Evolutionary conservation across 2,113 vertebrate genomes (phyloP).

Genomic region (Xenopus laevis): DNA sequence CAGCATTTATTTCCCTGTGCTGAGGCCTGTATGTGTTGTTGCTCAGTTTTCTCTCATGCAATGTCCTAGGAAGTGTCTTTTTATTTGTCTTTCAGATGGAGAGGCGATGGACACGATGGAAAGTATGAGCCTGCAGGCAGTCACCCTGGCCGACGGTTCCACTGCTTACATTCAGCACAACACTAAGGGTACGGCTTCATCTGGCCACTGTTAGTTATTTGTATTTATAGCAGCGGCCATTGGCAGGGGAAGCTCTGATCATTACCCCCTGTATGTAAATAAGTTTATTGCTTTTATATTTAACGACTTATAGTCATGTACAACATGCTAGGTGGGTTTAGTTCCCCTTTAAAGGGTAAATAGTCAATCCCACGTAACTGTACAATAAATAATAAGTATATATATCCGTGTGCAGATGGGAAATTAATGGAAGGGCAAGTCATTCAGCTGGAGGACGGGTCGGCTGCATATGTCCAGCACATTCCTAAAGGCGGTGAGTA

Average conservation of each 20-base stretch:
- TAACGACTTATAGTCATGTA: background rate
- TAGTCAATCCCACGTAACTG: too few relatives aligned
- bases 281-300: too few relatives aligned
- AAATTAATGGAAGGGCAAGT: conserved; percentile 97
- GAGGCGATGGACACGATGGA: conserved; percentile 95
- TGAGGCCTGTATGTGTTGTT: too few relatives aligned
- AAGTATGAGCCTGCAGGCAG: conserved; percentile 93
- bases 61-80: too few relatives aligned
- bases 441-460: conserved; percentile 95
- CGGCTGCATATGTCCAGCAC: conserved; percentile 94
- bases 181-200: conserved; percentile 73
- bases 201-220: background rate
- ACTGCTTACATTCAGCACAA: conserved; percentile 97
- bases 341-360: too few relatives aligned
- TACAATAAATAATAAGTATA: too few relatives aligned
- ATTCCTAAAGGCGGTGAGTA: conserved; percentile 86
- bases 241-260: background rate
- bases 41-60: too few relatives aligned
- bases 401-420: conserved; percentile 62
- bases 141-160: conserved; percentile 91
- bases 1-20: too few relatives aligned
- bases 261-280: too few relatives aligned
- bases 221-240: background rate
- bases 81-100: conserved; percentile 69
- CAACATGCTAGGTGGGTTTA: too few relatives aligned